These are phyloP conservation scores for Mesoligia furuncula DNA, from an alignment of 2,888 invertebrate species.

Conservation along the genomic window DNA sequence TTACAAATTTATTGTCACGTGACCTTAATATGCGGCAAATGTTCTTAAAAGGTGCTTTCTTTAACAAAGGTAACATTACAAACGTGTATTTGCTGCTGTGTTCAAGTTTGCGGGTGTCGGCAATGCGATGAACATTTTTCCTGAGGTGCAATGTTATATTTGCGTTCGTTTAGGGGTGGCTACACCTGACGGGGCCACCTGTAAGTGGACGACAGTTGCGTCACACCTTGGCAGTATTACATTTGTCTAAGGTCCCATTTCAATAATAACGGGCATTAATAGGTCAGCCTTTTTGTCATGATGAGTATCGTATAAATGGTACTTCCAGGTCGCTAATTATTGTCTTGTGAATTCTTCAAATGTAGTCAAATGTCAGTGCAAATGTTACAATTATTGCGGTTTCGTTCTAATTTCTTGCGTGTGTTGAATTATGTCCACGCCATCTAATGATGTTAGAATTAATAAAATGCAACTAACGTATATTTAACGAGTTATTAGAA, in stretches of 20 bases:
- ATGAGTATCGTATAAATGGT: slow-evolving; percentile 58
- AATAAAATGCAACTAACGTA: background rate
- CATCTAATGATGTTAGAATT: slow-evolving; percentile 25
- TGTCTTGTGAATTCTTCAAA: slow-evolving; percentile 46
- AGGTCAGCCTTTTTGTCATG: slow-evolving; percentile 68
- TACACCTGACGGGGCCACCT: slow-evolving; percentile 84
- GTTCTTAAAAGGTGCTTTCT: slow-evolving; percentile 77
- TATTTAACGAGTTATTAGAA: background rate
- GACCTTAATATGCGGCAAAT: slow-evolving; percentile 75
- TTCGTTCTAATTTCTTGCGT: slow-evolving; percentile 41
- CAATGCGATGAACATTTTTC: slow-evolving; percentile 23
- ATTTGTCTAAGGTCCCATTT: slow-evolving; percentile 72
- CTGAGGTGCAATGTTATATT: slow-evolving; percentile 42
- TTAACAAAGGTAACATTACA: slow-evolving; percentile 71
- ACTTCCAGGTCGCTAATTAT: slow-evolving; percentile 62
- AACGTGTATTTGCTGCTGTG: slow-evolving; percentile 52
- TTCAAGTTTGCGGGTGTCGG: slow-evolving; percentile 6
- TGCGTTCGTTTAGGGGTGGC: slow-evolving; percentile 74
- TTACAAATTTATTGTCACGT: slow-evolving; percentile 73
- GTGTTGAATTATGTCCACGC: slow-evolving; percentile 22
- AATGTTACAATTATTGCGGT: slow-evolving; percentile 39
- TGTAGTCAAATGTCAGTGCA: slow-evolving; percentile 55
- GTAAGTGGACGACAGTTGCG: slow-evolving; percentile 80
- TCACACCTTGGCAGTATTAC: slow-evolving; percentile 79
- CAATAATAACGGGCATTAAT: slow-evolving; percentile 75